Percentiles rank a stretch among this genome's conserved stretches.
Evolutionary conservation across 2,888 invertebrate species (phyloP).

Genomic region (Protodeltote pygarga): DNA sequence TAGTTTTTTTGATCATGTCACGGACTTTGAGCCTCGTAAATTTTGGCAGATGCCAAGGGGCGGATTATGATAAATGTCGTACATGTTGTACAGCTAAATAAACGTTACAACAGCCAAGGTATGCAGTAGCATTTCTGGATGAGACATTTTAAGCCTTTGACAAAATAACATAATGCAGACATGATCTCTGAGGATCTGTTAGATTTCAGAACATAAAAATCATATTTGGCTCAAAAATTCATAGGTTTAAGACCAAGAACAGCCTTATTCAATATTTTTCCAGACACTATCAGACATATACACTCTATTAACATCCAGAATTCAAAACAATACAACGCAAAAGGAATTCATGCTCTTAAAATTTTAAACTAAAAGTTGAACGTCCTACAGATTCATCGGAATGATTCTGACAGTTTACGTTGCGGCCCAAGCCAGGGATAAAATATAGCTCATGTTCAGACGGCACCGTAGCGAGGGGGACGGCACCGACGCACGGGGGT

Average conservation of each 20-base stretch:
- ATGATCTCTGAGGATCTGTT: too few species aligned
- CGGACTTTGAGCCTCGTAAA: slow-evolving; percentile 22
- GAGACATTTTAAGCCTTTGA: neutral
- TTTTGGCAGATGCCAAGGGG: slow-evolving; percentile 28
- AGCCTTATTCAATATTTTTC: neutral
- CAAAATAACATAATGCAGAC: neutral
- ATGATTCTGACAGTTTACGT: slow-evolving; percentile 84
- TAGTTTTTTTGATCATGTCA: slow-evolving; percentile 12
- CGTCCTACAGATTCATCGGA: slow-evolving; percentile 75
- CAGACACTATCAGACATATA: slow-evolving; percentile 1
- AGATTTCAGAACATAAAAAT: too few species aligned
- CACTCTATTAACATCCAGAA: slow-evolving; percentile 7
- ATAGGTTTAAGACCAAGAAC: too few species aligned
- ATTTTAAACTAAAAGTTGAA: slow-evolving; percentile 80
- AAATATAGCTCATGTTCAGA: slow-evolving; percentile 85
- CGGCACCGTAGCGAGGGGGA: slow-evolving; percentile 73
- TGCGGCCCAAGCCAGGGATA: slow-evolving; percentile 81
- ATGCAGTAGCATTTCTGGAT: slow-evolving; percentile 9
- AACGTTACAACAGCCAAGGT: slow-evolving; percentile 11
- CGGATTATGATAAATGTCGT: slow-evolving; percentile 29
- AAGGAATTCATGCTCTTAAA: slow-evolving; percentile 53
- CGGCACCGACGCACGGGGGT: slow-evolving; percentile 40
- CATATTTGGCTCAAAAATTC: too few species aligned
- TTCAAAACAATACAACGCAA: slow-evolving; percentile 42
- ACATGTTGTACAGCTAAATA: slow-evolving; percentile 15